A percentile compares a stretch with the other conserved stretches of the same genome.
phyloP scores from a whole-genome alignment of 2,113 vertebrate genomes.

The Menura novaehollandiae region DNA sequence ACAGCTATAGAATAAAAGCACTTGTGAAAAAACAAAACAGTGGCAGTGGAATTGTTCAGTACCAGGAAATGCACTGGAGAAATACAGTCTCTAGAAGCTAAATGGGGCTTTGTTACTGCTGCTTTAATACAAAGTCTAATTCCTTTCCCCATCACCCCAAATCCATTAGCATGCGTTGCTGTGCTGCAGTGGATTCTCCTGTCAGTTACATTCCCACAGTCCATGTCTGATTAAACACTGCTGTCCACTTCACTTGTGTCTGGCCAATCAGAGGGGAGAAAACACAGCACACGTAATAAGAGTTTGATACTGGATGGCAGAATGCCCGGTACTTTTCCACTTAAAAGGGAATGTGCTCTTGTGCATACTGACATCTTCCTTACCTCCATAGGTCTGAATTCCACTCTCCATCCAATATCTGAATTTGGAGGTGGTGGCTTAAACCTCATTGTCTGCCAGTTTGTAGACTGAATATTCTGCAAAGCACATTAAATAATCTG shows the following conservation, averaged over 20 bases:
- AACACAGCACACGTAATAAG: neutral
- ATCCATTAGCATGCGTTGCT: slow-evolving; percentile 2
- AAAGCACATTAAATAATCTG: slow-evolving; percentile 39
- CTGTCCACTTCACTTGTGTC: slow-evolving; percentile 24
- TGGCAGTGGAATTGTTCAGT: neutral
- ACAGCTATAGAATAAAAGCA: neutral
- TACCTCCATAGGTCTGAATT: slow-evolving; percentile 98
- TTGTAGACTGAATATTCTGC: slow-evolving; percentile 97
- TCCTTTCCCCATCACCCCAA: neutral
- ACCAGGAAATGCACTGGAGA: neutral
- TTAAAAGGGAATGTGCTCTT: neutral
- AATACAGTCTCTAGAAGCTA: neutral
- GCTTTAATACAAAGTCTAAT: slow-evolving; percentile 35
- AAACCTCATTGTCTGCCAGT: slow-evolving; percentile 99
- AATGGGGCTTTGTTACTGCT: slow-evolving; percentile 7
- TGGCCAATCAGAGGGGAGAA: neutral
- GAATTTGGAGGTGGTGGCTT: slow-evolving; percentile 98
- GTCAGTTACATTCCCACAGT: slow-evolving; percentile 54
- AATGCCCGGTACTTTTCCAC: slow-evolving; percentile 16
- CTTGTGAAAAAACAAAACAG: neutral
- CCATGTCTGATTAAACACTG: slow-evolving; percentile 16
- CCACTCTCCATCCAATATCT: slow-evolving; percentile 98
- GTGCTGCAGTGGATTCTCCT: slow-evolving; percentile 18
- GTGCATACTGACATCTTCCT: neutral
- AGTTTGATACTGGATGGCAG: neutral